These are phyloP conservation scores for Halcyon leucocephala DNA, from an alignment of 2,797 vertebrate species.

Conservation along the genomic window DNA sequence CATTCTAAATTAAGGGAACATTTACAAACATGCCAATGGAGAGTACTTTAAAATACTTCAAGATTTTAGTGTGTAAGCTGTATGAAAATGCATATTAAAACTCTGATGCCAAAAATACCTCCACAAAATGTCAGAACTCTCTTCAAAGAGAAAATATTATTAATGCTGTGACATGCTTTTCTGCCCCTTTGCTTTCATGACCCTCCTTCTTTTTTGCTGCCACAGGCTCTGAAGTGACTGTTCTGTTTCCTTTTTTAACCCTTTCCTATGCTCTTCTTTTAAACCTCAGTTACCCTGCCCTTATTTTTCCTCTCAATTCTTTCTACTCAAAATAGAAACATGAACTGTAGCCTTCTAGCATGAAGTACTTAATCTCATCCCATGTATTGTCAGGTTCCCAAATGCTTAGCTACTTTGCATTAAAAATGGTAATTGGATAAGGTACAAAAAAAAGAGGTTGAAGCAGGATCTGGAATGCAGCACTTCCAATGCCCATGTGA, in stretches of 20 bases:
- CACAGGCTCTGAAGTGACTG: neutral
- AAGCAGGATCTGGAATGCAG: neutral
- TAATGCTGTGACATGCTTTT: constrained; percentile 22
- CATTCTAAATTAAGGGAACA: neutral
- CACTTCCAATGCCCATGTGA: neutral
- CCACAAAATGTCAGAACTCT: constrained; percentile 23
- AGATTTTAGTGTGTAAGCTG: neutral
- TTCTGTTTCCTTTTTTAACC: constrained; percentile 24
- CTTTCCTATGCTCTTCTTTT: neutral
- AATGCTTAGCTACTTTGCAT: neutral
- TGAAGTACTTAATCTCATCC: neutral
- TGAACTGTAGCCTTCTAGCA: neutral
- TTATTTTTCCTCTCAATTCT: neutral
- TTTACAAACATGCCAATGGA: neutral
- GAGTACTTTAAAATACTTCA: neutral
- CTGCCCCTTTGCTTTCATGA: constrained; percentile 28
- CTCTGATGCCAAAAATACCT: constrained; percentile 38
- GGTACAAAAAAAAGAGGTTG: neutral
- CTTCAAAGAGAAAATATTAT: constrained; percentile 55
- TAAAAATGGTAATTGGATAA: neutral
- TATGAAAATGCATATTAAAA: constrained; percentile 31
- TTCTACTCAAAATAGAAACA: neutral
- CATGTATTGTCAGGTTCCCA: neutral
- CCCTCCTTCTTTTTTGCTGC: neutral
- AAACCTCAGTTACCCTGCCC: neutral